These are phyloP conservation scores for Sceloporus undulatus DNA, from an alignment of 2,113 vertebrate species.

Conservation along the genomic window DNA sequence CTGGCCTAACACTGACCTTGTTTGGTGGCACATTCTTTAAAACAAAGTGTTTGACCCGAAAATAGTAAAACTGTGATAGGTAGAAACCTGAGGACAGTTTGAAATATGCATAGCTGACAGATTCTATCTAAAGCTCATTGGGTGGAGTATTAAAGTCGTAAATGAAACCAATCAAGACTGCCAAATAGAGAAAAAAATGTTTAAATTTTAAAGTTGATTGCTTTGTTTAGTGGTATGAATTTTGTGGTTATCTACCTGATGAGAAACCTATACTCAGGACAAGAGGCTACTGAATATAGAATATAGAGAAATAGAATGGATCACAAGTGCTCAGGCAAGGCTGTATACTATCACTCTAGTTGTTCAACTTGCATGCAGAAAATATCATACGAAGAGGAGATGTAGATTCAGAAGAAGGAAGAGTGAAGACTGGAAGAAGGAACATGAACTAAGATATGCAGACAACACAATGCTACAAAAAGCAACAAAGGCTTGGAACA, in stretches of 20 bases:
- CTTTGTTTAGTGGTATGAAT: neutral
- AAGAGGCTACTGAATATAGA: too few species aligned
- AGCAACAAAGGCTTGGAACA: too few species aligned
- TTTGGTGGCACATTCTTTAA: conserved; percentile 9
- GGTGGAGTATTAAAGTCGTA: neutral
- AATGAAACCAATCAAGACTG: neutral
- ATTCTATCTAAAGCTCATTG: neutral
- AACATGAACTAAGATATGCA: too few species aligned
- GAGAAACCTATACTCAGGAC: too few species aligned
- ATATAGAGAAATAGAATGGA: too few species aligned
- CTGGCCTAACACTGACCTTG: conserved; percentile 10
- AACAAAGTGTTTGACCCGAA: conserved; percentile 13
- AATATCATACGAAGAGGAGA: too few species aligned
- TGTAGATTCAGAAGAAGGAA: too few species aligned
- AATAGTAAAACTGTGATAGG: neutral
- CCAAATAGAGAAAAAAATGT: neutral
- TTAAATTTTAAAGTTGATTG: neutral
- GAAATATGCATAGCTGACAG: conserved; percentile 13
- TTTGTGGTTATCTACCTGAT: neutral
- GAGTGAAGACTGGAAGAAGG: too few species aligned
- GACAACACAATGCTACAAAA: too few species aligned
- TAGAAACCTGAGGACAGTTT: conserved; percentile 12
- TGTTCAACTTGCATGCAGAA: too few species aligned
- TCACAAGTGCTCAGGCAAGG: too few species aligned
- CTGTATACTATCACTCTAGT: too few species aligned